Conservation (phyloP, 2,113 vertebrate species). For the Noctilio leporinus region DNA sequence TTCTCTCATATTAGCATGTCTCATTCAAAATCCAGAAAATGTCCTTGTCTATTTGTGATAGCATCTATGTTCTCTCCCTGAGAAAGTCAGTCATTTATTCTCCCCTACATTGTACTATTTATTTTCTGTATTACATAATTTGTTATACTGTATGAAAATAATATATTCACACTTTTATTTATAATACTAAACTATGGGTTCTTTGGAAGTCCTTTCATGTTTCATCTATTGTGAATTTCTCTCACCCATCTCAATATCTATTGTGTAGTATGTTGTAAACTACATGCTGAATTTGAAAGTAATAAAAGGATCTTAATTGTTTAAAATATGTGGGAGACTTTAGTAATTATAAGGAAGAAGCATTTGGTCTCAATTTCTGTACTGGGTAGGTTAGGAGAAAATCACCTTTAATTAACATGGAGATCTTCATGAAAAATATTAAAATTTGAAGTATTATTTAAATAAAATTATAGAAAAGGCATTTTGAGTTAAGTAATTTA, state of each 20-base stretch:
- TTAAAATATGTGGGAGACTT: background rate
- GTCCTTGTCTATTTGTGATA: background rate
- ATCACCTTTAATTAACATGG: background rate
- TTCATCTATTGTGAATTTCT: background rate
- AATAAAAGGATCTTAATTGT: background rate
- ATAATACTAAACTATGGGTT: background rate
- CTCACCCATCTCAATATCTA: background rate
- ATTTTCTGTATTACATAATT: background rate
- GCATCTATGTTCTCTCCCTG: background rate
- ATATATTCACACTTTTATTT: background rate
- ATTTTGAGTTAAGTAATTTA: background rate
- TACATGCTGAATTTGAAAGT: background rate
- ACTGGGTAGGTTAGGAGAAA: background rate
- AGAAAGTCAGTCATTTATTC: background rate
- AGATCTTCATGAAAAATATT: background rate
- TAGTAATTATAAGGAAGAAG: background rate
- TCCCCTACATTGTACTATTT: background rate
- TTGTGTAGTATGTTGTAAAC: background rate
- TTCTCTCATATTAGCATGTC: background rate
- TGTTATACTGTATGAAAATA: background rate
- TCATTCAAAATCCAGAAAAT: background rate
- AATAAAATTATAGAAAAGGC: background rate
- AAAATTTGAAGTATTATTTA: background rate
- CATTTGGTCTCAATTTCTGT: background rate
- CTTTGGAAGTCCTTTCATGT: background rate